These are phyloP conservation scores for Leptinotarsa texana DNA, from an alignment of 1,140 invertebrate species.

Conservation along the genomic window DNA sequence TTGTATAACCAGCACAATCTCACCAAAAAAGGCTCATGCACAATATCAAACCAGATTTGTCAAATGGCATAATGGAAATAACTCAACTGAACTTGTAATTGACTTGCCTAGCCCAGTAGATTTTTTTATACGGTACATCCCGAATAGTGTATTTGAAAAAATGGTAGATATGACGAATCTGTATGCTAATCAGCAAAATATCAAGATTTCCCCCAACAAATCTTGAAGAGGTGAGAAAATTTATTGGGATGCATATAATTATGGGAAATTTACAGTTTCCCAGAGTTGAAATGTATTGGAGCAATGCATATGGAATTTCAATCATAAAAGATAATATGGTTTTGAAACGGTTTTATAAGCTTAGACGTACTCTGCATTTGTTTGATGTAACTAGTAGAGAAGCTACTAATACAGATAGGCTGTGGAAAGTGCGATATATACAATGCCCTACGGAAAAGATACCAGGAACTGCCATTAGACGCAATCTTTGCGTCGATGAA, in stretches of 20 bases:
- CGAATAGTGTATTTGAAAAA: constrained; percentile 13
- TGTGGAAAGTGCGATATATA: background rate
- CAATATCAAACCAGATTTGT: too few species aligned
- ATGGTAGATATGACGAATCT: constrained; percentile 15
- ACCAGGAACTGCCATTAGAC: background rate
- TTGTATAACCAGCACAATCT: too few species aligned
- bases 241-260: constrained; percentile 19
- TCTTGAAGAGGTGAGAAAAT: constrained; percentile 13
- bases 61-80: too few species aligned
- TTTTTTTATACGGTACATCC: constrained; percentile 22
- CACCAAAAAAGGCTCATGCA: too few species aligned
- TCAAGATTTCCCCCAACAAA: constrained; percentile 2
- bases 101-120: constrained; percentile 6
- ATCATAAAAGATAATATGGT: background rate
- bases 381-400: background rate
- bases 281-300: constrained; percentile 16
- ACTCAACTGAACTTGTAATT: background rate
- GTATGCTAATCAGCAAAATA: constrained; percentile 24
- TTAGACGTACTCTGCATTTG: background rate
- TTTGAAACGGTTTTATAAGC: background rate
- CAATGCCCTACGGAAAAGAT: background rate
- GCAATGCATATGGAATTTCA: background rate
- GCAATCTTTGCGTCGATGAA: constrained; percentile 8
- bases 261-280: constrained; percentile 28
- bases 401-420: background rate